These are phyloP conservation scores for Marronus borbonicus DNA, from an alignment of 2,888 invertebrate genomes.

Conservation along the genomic window DNA sequence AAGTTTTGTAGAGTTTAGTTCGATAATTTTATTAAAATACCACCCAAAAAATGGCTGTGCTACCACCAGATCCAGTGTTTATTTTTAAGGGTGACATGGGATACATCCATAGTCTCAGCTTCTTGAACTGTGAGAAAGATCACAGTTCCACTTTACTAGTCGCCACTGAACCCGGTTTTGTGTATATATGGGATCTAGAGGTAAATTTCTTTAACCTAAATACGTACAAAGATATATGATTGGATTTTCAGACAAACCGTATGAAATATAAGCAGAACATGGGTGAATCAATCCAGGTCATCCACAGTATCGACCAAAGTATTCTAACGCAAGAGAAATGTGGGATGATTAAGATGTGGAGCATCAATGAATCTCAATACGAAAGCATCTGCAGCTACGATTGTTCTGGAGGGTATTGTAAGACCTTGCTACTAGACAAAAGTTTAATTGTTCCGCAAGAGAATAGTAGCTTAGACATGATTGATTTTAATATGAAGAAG, in stretches of 20 bases:
- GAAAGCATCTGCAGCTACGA: constrained; percentile 73
- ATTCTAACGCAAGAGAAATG: constrained; percentile 84
- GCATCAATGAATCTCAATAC: constrained; percentile 75
- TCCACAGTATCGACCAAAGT: constrained; percentile 75
- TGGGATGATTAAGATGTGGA: constrained; percentile 80
- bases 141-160: constrained; percentile 79
- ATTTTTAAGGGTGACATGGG: constrained; percentile 82
- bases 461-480: constrained; percentile 71
- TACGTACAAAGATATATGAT: background rate
- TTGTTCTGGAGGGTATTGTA: constrained; percentile 82
- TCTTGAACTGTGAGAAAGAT: constrained; percentile 73
- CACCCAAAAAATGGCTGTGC: constrained; percentile 75
- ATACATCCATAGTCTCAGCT: constrained; percentile 81
- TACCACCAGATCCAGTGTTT: constrained; percentile 86
- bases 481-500: constrained; percentile 68
- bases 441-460: constrained; percentile 79
- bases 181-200: constrained; percentile 86
- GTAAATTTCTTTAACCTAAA: constrained; percentile 68
- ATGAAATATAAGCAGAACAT: constrained; percentile 78
- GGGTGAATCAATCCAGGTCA: constrained; percentile 77
- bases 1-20: constrained; percentile 37
- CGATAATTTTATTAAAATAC: constrained; percentile 30
- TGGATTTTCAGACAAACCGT: constrained; percentile 78
- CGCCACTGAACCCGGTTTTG: constrained; percentile 82
- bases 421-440: constrained; percentile 76